Base-by-base conservation (phyloP, 1,140 invertebrate species). In the Sesamia nonagrioides region DNA sequence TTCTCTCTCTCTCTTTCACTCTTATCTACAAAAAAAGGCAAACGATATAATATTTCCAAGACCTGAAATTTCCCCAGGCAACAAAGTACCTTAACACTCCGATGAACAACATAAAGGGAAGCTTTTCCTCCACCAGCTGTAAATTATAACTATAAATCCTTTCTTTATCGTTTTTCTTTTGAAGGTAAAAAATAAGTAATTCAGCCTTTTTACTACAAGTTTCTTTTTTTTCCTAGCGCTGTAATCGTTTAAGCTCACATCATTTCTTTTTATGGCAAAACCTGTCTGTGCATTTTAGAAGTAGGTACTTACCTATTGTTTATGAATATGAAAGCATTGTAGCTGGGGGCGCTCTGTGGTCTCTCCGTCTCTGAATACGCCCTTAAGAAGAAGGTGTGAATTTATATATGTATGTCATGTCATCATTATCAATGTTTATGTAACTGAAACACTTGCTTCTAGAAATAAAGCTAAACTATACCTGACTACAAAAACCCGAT, bases 101-200 rank as follows among this genome's bases (percentile, higher is more conserved):
- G 42, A 48, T 68, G 63, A 68, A 50, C 45, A 68, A 68, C 63
- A 18, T 68, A 68, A 50, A 68, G 37, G 50, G 35, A 63, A 63
- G 60, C 18, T 27, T 48, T 68, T 21, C 18, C 21, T 68, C 42
- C 63, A 68, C 40, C 18, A 48, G 63, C 27, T 68, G 63, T 48
- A 68, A 68, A 50, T 68, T 48, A 68, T 68, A 68, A 68, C 63
- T 42, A 69, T 69, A 69, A 69, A 69, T 69, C 66, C 66, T 9
- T n/a, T 33, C 66, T 69, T 69, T 69, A 69, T 69, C 66, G 66
- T 69, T 69, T 50, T 69, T 50, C 63, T 69, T 69, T 69, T 69
- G 18, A 69, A 69, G 66, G 66, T 50, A 69, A 6, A 21, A 50
- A 48, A 63, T 42, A 66, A 42, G 37, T 17, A 66, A 50, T 69